These are phyloP conservation scores for Paedocypris micromegethes DNA, from an alignment of 2,797 vertebrate genomes.

Conservation along the genomic window DNA sequence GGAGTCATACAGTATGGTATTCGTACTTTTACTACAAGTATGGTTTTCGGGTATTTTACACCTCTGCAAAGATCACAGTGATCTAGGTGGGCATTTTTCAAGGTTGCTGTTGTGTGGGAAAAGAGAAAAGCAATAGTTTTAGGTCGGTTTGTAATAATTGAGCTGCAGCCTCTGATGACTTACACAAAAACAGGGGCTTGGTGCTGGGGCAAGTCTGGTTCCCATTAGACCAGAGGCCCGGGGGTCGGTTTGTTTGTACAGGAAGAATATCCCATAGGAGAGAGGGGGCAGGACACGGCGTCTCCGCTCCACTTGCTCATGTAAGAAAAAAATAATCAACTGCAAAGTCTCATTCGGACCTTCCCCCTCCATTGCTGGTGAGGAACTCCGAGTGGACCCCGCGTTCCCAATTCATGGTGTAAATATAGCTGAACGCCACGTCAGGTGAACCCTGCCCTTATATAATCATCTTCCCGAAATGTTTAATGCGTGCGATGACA, in stretches of 20 bases:
- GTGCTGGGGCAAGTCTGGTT: conserved; percentile 68
- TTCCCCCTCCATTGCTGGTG: conserved; percentile 46
- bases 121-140: conserved; percentile 56
- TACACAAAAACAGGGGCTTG: conserved; percentile 43
- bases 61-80: too few relatives aligned
- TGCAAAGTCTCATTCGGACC: conserved; percentile 51
- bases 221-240: conserved; percentile 71
- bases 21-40: too few relatives aligned
- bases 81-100: too few relatives aligned
- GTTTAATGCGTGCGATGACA: conserved; percentile 61
- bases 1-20: too few relatives aligned
- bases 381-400: conserved; percentile 55
- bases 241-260: conserved; percentile 69
- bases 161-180: conserved; percentile 57
- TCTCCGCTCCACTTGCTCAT: conserved; percentile 59
- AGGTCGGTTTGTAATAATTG: conserved; percentile 76
- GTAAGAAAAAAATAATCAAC: conserved; percentile 59
- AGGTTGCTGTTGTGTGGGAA: conserved; percentile 57
- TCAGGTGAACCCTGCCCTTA: conserved; percentile 43
- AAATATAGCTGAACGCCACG: too few relatives aligned
- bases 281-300: conserved; percentile 55
- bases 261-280: conserved; percentile 67
- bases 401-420: neutral
- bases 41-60: too few relatives aligned
- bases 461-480: conserved; percentile 49